Conservation (phyloP, 1,140 invertebrate species). For the Cydia strobilella region DNA sequence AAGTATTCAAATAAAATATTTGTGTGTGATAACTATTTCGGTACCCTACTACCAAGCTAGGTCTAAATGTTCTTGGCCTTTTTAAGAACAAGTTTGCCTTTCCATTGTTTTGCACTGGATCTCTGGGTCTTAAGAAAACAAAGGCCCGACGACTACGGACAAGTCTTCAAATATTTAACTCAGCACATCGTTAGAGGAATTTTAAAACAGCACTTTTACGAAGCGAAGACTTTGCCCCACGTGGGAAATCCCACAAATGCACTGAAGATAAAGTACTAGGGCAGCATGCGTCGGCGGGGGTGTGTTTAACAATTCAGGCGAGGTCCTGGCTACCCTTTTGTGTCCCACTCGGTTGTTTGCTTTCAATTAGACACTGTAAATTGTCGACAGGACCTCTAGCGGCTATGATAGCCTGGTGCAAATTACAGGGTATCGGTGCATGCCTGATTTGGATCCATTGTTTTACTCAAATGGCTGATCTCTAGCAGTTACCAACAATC, state of each 20-base stretch:
- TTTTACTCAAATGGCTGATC: not conserved
- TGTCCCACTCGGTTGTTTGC: constrained; percentile 55
- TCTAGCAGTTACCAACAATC: not conserved
- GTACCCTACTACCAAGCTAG: no score
- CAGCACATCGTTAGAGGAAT: constrained; percentile 27
- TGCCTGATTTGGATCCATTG: constrained; percentile 4
- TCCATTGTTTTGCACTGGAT: not conserved
- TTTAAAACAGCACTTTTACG: constrained; percentile 20
- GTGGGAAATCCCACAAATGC: constrained; percentile 25
- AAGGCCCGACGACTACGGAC: not conserved
- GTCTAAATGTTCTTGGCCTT: not conserved
- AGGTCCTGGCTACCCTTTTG: constrained; percentile 50
- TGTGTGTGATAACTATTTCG: no score
- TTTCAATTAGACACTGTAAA: constrained; percentile 67
- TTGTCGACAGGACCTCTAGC: constrained; percentile 40
- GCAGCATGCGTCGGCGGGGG: constrained; percentile 44
- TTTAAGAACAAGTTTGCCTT: not conserved
- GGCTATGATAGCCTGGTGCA: constrained; percentile 53
- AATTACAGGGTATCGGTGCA: constrained; percentile 20
- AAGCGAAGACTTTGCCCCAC: constrained; percentile 20
- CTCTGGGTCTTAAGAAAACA: constrained; percentile 15
- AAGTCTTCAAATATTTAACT: constrained; percentile 4
- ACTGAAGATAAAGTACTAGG: constrained; percentile 42
- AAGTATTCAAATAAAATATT: no score
- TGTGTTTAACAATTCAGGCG: constrained; percentile 56